These are phyloP conservation scores for Orthosia incerta DNA, from an alignment of 2,888 invertebrate genomes.

Conservation along the genomic window DNA sequence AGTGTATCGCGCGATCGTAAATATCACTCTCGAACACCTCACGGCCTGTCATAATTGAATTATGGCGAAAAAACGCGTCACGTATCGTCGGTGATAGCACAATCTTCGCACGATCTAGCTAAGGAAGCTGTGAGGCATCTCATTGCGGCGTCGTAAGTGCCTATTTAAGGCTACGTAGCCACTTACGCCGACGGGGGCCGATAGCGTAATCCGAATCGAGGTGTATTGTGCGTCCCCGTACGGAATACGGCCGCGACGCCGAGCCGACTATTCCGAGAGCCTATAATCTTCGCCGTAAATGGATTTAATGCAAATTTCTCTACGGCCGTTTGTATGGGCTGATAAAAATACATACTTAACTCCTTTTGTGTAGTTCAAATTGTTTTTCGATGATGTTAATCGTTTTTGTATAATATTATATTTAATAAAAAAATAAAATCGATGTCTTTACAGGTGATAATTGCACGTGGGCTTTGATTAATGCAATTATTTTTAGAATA, in stretches of 20 bases:
- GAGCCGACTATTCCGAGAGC: constrained; percentile 80
- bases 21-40: constrained; percentile 76
- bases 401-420: constrained; percentile 16
- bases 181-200: constrained; percentile 82
- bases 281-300: constrained; percentile 86
- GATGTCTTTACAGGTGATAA: too few relatives aligned
- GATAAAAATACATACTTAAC: constrained; percentile 81
- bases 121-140: constrained; percentile 85
- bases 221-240: constrained; percentile 83
- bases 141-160: constrained; percentile 86
- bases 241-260: constrained; percentile 74
- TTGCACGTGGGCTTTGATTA: not conserved
- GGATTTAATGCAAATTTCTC: constrained; percentile 87
- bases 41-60: constrained; percentile 85
- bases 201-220: constrained; percentile 87
- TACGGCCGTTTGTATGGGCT: constrained; percentile 79
- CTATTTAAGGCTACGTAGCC: constrained; percentile 87
- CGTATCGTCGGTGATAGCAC: constrained; percentile 83
- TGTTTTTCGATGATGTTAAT: constrained; percentile 73
- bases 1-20: constrained; percentile 72
- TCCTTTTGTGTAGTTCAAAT: constrained; percentile 79
- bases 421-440: constrained; percentile 6
- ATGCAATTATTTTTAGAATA: not conserved
- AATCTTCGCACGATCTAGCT: constrained; percentile 83
- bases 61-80: constrained; percentile 83